Percentiles rank a stretch among this genome's conserved stretches.
phyloP scores from a whole-genome alignment of 2,888 invertebrate genomes.

The Cryptus viduatorius region DNA sequence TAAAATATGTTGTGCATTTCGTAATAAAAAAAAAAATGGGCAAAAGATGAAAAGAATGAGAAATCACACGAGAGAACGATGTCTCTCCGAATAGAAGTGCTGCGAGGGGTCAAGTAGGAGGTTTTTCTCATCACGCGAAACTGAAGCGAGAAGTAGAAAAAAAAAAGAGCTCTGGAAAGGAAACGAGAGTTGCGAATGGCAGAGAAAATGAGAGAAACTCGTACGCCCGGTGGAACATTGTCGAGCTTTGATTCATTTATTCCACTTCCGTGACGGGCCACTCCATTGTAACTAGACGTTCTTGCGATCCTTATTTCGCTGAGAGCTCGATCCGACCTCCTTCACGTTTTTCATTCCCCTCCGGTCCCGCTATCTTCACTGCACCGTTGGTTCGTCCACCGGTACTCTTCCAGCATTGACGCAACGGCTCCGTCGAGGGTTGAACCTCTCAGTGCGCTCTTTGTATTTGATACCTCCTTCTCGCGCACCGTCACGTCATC shows the following conservation, averaged over 20 bases:
- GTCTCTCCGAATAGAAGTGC: neutral
- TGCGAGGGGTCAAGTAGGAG: neutral
- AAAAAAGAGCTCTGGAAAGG: neutral
- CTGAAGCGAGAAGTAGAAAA: neutral
- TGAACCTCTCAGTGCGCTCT: constrained; percentile 34
- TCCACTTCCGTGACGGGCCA: constrained; percentile 19
- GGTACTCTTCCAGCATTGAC: neutral
- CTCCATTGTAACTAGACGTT: constrained; percentile 36
- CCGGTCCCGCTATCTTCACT: neutral
- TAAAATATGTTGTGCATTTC: neutral
- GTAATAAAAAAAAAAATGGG: neutral
- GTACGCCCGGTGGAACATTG: constrained; percentile 8
- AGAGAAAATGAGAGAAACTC: constrained; percentile 31
- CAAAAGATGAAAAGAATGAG: neutral
- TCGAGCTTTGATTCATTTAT: constrained; percentile 51
- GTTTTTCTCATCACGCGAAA: constrained; percentile 20
- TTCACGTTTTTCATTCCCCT: constrained; percentile 24
- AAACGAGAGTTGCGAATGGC: constrained; percentile 11
- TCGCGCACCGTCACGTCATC: constrained; percentile 22
- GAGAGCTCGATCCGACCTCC: constrained; percentile 18
- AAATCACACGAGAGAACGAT: constrained; percentile 1
- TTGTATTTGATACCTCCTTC: constrained; percentile 46
- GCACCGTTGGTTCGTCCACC: neutral
- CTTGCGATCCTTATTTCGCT: constrained; percentile 16
- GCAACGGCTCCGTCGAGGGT: constrained; percentile 23